A percentile compares a stretch with the other conserved stretches of the same genome.
Evolutionary conservation across 2,113 vertebrate species (phyloP).

Genomic region (Gyps fulvus): DNA sequence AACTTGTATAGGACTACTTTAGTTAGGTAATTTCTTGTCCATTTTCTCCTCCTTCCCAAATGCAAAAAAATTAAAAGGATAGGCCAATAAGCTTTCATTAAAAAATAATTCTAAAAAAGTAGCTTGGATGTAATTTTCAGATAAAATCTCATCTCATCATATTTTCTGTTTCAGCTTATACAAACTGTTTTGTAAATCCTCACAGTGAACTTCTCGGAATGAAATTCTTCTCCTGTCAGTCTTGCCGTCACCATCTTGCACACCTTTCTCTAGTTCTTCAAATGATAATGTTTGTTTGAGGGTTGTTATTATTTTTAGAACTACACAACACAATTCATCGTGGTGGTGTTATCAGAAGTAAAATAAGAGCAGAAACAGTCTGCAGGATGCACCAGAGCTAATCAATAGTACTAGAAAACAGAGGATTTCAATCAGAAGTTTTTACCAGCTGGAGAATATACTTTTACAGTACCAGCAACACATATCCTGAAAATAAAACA

Average conservation of each 20-base stretch:
- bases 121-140: background rate
- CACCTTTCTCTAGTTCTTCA: background rate
- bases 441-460: background rate
- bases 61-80: background rate
- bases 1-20: background rate
- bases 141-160: background rate
- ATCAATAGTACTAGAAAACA: background rate
- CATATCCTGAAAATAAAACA: background rate
- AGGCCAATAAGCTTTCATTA: background rate
- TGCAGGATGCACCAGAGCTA: background rate
- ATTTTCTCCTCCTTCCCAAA: background rate
- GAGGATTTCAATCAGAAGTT: background rate
- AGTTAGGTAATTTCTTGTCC: background rate
- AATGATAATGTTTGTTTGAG: background rate
- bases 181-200: background rate
- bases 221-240: background rate
- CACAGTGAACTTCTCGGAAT: background rate
- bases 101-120: background rate
- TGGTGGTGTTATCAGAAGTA: background rate
- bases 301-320: background rate
- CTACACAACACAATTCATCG: background rate
- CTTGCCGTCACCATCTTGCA: background rate
- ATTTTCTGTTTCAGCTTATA: background rate
- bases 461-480: background rate
- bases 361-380: background rate